phyloP scores from a whole-genome alignment of 2,888 invertebrate genomes.

The Blastobasis lacticolella region DNA sequence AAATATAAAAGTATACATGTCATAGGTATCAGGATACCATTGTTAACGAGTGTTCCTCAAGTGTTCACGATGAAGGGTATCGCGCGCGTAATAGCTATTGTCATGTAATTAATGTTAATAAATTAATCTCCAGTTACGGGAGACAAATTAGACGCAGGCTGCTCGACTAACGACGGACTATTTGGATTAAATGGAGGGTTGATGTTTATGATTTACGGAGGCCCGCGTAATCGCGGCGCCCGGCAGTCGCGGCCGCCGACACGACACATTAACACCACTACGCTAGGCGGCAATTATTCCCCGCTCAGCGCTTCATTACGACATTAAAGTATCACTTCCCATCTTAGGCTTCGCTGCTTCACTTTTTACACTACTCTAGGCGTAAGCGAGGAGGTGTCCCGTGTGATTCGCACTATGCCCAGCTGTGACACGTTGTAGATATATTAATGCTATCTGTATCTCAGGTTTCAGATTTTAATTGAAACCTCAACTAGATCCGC shows the following conservation, averaged over 20 bases:
- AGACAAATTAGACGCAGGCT: conserved; percentile 73
- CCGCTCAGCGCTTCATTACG: conserved; percentile 32
- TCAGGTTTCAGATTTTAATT: too few relatives aligned
- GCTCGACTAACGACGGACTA: conserved; percentile 72
- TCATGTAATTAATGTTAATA: conserved; percentile 71
- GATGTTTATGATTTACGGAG: conserved; percentile 74
- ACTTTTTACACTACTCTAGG: background rate
- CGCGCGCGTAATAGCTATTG: conserved; percentile 41
- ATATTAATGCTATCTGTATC: too few relatives aligned
- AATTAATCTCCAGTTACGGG: conserved; percentile 70
- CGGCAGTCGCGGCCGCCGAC: conserved; percentile 48
- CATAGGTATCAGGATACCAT: background rate
- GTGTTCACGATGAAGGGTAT: conserved; percentile 11
- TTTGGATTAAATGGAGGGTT: conserved; percentile 73
- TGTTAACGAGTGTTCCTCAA: background rate
- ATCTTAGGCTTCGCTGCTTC: background rate
- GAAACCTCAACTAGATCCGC: too few relatives aligned
- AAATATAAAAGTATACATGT: background rate
- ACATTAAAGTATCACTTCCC: conserved; percentile 2
- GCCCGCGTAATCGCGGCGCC: conserved; percentile 70
- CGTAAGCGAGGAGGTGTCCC: too few relatives aligned
- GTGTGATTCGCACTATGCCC: too few relatives aligned
- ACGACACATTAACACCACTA: conserved; percentile 16
- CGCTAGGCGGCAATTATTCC: conserved; percentile 32
- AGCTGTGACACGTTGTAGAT: too few relatives aligned